phyloP scores from a whole-genome alignment of 2,797 vertebrate genomes.

The Pteronotus mesoamericanus region DNA sequence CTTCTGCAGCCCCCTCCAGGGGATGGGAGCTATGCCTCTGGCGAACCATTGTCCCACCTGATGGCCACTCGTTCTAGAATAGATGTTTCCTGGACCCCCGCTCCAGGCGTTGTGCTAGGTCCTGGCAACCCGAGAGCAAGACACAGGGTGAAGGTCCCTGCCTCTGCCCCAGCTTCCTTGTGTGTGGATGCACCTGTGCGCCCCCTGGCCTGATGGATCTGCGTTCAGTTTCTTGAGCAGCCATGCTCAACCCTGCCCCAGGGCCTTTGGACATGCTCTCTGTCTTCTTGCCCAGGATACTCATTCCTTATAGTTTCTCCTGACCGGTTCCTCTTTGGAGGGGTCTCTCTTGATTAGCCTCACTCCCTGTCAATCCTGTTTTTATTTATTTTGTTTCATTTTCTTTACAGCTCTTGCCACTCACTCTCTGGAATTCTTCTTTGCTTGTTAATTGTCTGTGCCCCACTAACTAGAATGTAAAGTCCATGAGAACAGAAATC shows the following conservation, averaged over 20 bases:
- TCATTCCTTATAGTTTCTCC: background rate
- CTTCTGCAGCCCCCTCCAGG: background rate
- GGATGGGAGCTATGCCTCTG: no score
- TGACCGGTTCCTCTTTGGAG: background rate
- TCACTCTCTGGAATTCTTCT: background rate
- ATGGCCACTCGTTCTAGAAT: background rate
- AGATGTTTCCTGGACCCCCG: background rate
- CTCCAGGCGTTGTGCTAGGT: background rate
- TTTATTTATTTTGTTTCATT: background rate
- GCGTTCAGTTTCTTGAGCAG: background rate
- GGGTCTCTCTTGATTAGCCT: background rate
- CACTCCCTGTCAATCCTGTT: background rate
- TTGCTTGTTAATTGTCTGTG: background rate
- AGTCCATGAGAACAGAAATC: background rate
- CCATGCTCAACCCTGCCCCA: no score
- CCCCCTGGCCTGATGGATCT: rapidly evolving
- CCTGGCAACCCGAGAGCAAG: background rate
- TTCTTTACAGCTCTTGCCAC: background rate
- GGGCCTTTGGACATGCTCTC: rapidly evolving
- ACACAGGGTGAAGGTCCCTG: background rate
- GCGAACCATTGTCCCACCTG: rapidly evolving
- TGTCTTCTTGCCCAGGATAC: background rate
- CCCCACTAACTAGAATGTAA: background rate
- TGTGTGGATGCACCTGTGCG: rapidly evolving
- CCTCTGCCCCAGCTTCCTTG: background rate